Conservation (phyloP, 2,113 vertebrate species). For the Psammodynastes pulverulentus region DNA sequence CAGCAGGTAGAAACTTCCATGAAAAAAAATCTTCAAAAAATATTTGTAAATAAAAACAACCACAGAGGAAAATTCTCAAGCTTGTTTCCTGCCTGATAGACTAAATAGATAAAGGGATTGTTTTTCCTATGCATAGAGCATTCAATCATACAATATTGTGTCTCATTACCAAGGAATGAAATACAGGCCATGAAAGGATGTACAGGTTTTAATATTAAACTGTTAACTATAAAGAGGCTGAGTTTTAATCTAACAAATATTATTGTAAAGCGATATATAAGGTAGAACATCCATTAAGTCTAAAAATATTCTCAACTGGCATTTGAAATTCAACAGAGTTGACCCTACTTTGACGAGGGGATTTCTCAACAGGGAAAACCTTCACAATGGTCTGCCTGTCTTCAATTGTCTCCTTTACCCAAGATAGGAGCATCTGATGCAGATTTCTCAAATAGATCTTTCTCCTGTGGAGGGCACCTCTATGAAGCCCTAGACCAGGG, state of each 20-base stretch:
- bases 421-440: not conserved
- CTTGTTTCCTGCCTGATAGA: not conserved
- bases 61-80: not conserved
- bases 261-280: not conserved
- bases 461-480: not conserved
- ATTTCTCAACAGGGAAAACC: not conserved
- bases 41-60: not conserved
- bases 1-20: not conserved
- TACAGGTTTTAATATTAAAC: not conserved
- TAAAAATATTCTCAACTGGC: not conserved
- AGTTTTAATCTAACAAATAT: not conserved
- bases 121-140: not conserved
- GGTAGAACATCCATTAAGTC: not conserved
- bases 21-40: not conserved
- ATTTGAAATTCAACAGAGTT: not conserved
- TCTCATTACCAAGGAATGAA: not conserved
- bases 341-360: not conserved
- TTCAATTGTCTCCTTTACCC: not conserved
- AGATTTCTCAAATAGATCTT: too few species aligned
- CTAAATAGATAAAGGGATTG: not conserved
- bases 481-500: too few species aligned
- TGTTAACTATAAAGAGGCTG: not conserved
- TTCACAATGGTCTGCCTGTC: not conserved
- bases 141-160: not conserved
- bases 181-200: not conserved